Evolutionary conservation across 2,797 vertebrate genomes (phyloP).

Genomic region (Erithacus rubecula): DNA sequence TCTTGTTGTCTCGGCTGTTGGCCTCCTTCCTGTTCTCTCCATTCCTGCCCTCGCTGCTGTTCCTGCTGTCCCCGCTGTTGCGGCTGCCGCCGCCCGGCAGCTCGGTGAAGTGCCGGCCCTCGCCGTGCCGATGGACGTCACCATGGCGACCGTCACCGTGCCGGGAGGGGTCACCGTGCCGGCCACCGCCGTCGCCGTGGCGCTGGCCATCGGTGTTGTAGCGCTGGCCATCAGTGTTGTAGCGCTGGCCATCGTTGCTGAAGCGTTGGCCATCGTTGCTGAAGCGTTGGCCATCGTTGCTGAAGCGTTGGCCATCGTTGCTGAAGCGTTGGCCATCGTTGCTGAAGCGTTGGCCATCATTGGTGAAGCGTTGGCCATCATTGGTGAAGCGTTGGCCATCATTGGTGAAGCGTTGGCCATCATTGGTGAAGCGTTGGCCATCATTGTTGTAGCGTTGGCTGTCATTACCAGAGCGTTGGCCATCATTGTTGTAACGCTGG

Average conservation of each 20-base stretch:
- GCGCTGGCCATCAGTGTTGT: not conserved
- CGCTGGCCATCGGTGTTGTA: slow-evolving; percentile 65
- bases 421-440: too few relatives aligned
- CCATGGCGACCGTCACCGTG: slow-evolving; percentile 70
- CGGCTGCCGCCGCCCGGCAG: slow-evolving; percentile 57
- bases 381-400: too few relatives aligned
- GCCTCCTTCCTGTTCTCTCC: slow-evolving; percentile 63
- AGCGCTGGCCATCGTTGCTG: not conserved
- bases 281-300: fast-evolving
- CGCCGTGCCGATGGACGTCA: slow-evolving; percentile 62
- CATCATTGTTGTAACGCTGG: too few relatives aligned
- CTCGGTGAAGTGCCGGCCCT: slow-evolving; percentile 69
- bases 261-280: not conserved
- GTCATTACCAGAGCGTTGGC: too few relatives aligned
- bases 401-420: not conserved
- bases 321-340: not conserved
- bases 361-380: not conserved
- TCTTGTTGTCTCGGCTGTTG: slow-evolving; percentile 76
- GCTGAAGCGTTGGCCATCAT: not conserved
- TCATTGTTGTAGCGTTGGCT: too few relatives aligned
- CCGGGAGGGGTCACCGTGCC: slow-evolving; percentile 69
- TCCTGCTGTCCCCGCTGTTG: slow-evolving; percentile 72
- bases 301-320: fast-evolving
- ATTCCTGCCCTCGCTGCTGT: slow-evolving; percentile 37
- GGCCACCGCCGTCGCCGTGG: slow-evolving; percentile 15